Conservation (phyloP, 1,140 invertebrate species). For the Ostrea edulis region DNA sequence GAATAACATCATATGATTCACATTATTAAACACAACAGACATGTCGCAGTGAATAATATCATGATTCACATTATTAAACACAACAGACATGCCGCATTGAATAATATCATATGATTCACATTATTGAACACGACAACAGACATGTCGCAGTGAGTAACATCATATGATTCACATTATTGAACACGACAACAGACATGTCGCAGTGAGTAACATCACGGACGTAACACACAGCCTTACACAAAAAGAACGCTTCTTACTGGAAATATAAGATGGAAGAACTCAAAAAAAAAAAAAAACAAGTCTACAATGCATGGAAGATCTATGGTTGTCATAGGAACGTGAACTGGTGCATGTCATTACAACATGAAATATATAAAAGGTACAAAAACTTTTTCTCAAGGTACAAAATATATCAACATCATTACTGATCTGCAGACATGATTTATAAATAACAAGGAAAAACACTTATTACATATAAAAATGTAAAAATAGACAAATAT, state of each 20-base stretch:
- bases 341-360: conserved; percentile 20
- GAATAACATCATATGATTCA: no score
- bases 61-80: no score
- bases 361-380: conserved; percentile 32
- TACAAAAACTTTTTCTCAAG: conserved; percentile 19
- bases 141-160: neutral
- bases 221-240: neutral
- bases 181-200: no score
- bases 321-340: conserved; percentile 17
- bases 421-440: conserved; percentile 26
- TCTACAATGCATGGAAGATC: conserved; percentile 4
- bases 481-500: conserved; percentile 36
- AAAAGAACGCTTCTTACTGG: neutral
- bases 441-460: conserved; percentile 30
- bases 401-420: conserved; percentile 36
- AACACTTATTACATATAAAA: conserved; percentile 32
- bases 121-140: neutral
- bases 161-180: no score
- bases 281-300: neutral
- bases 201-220: neutral
- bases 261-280: neutral
- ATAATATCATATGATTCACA: no score
- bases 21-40: no score
- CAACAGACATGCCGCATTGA: no score
- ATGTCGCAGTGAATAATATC: no score